Percentiles rank a stretch among this genome's conserved stretches.
phyloP scores from a whole-genome alignment of 2,888 invertebrate species.

The Trachelus iudaicus region DNA sequence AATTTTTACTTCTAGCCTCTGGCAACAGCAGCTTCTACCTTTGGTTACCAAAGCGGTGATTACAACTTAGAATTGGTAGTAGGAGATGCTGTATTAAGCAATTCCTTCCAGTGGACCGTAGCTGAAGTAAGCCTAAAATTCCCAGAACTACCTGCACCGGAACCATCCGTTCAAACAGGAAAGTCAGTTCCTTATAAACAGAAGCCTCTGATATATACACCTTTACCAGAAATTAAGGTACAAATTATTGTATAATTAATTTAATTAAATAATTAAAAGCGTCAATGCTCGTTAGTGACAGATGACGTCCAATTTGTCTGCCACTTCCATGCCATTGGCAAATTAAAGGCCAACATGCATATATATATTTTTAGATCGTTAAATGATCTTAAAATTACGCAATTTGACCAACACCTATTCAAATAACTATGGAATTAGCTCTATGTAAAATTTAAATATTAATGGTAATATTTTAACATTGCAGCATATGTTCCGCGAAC shows the following conservation, averaged over 20 bases:
- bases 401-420: conserved; percentile 8
- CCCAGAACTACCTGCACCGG: conserved; percentile 51
- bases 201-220: conserved; percentile 62
- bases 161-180: conserved; percentile 44
- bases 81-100: conserved; percentile 91
- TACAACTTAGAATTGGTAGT: conserved; percentile 87
- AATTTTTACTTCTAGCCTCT: conserved; percentile 72
- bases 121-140: conserved; percentile 84
- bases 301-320: conserved; percentile 41
- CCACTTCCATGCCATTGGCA: conserved; percentile 64
- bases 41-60: conserved; percentile 79
- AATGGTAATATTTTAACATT: conserved; percentile 28
- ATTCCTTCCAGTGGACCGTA: conserved; percentile 89
- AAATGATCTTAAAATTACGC: not conserved
- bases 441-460: not conserved
- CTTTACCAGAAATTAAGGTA: conserved; percentile 74
- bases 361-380: conserved; percentile 10
- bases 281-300: conserved; percentile 62
- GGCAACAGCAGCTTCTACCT: conserved; percentile 81
- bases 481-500: conserved; percentile 88
- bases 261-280: conserved; percentile 2
- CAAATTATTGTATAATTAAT: conserved; percentile 15
- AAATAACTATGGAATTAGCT: not conserved
- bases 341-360: conserved; percentile 38
- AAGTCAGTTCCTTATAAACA: conserved; percentile 52